These are phyloP conservation scores for Macquaria ambigua DNA, from an alignment of 2,113 vertebrate species.

Conservation along the genomic window DNA sequence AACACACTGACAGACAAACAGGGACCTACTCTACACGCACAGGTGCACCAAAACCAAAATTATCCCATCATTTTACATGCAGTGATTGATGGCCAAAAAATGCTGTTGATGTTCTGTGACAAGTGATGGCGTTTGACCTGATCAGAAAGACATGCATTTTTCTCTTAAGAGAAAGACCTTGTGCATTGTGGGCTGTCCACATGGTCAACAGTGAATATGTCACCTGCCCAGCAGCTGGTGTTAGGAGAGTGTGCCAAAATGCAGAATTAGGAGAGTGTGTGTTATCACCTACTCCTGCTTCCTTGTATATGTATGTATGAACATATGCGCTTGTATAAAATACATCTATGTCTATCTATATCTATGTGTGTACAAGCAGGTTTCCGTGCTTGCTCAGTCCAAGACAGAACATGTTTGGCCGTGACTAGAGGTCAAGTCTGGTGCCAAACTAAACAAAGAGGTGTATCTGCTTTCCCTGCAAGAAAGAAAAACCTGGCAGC, in stretches of 20 bases:
- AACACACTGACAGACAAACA: slow-evolving; percentile 35
- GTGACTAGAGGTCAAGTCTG: slow-evolving; percentile 49
- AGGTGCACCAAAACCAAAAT: slow-evolving; percentile 36
- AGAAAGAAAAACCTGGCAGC: slow-evolving; percentile 54
- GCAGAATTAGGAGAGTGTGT: slow-evolving; percentile 21
- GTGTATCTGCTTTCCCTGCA: slow-evolving; percentile 68
- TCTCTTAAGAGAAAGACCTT: background rate
- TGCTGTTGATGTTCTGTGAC: background rate
- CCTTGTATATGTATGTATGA: slow-evolving; percentile 1
- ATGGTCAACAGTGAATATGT: slow-evolving; percentile 7
- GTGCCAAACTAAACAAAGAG: slow-evolving; percentile 76
- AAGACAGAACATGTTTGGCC: slow-evolving; percentile 71
- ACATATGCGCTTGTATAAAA: slow-evolving; percentile 41
- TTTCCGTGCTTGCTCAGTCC: slow-evolving; percentile 43
- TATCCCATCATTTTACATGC: slow-evolving; percentile 18
- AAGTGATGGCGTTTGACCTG: background rate
- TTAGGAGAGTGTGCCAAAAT: slow-evolving; percentile 18
- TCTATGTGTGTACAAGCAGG: slow-evolving; percentile 26
- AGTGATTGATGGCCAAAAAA: slow-evolving; percentile 7
- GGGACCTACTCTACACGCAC: background rate
- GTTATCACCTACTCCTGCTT: slow-evolving; percentile 30
- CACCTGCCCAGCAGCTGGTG: slow-evolving; percentile 56
- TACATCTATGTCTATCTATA: slow-evolving; percentile 42
- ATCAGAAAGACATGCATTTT: slow-evolving; percentile 13
- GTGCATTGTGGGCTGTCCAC: background rate